These are phyloP conservation scores for Xestia xanthographa DNA, from an alignment of 2,888 invertebrate genomes.

Conservation along the genomic window DNA sequence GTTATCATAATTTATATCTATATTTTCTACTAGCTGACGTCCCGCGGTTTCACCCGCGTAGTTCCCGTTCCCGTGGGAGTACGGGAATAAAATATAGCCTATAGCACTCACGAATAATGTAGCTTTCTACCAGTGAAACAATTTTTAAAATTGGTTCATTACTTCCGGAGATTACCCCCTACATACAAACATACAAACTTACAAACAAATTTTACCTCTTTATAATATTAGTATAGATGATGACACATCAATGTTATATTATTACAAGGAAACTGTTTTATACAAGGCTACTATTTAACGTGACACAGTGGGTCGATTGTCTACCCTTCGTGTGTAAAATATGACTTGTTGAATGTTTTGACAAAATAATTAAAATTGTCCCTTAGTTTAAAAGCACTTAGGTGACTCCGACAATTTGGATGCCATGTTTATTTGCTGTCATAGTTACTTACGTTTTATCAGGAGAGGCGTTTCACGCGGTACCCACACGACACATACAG, in stretches of 20 bases:
- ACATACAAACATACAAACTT: too few species aligned
- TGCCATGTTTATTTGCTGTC: conserved; percentile 61
- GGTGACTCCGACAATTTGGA: conserved; percentile 54
- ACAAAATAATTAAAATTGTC: conserved; percentile 60
- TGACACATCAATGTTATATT: conserved; percentile 17
- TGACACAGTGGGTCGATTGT: conserved; percentile 47
- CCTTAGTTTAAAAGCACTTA: conserved; percentile 65
- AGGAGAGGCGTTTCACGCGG: conserved; percentile 47
- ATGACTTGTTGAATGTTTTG: conserved; percentile 65
- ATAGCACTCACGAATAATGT: too few species aligned
- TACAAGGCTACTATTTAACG: conserved; percentile 46
- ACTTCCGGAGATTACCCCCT: too few species aligned
- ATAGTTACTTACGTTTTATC: conserved; percentile 61
- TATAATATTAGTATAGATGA: too few species aligned
- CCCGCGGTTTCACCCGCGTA: too few species aligned
- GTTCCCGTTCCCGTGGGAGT: too few species aligned
- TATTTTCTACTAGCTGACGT: too few species aligned
- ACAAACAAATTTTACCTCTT: too few species aligned
- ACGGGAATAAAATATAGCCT: too few species aligned
- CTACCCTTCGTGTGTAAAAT: conserved; percentile 53
- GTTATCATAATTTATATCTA: conserved; percentile 2
- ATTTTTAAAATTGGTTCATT: too few species aligned
- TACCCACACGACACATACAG: conserved; percentile 49
- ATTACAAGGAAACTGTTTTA: conserved; percentile 37
- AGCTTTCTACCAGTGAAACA: too few species aligned